Evolutionary conservation across 2,888 invertebrate genomes (phyloP), one percentile per base, ranked within the genome.

Genomic region (Malthinus flaveolus): DNA sequence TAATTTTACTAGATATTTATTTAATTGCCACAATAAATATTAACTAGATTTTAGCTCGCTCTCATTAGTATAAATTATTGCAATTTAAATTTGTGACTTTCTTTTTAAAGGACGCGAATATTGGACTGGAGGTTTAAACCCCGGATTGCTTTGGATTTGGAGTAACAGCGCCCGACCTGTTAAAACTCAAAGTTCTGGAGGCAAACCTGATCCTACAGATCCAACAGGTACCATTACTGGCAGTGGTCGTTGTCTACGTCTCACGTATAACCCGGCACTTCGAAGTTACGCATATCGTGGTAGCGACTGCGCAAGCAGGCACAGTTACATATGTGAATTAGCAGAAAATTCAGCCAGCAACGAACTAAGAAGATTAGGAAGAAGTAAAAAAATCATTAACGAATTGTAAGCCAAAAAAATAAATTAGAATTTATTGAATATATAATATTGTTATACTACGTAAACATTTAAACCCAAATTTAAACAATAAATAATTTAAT

Each of bases 71-170:
- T 33, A 11, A 13, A 57, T 34, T n/a, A 44, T 61, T 32, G 51
- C 13, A 52, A 33, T 42, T 47, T 66, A 49, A 10, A 39, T 11
- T 45, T 33, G 10, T 32, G 32, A 6, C 36, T 10, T 15, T 48
- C 8, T 31, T 46, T 37, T 65, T 65, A 37, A 79, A 83, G 90
- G 87, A 6, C 84, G 83, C 64, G 89, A 89, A 71, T 91, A 86
- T 76, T 93, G 93, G 93, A 87, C 91, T 9, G 92, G 91, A 32
- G 93, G 91, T 0, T 80, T 93, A 56, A 93, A 93, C 80, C 93
- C 93, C 0, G 93, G 93, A 1, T 80, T 93, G 9, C 80, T 93
- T 49, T 93, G 93, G 93, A 92, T 93, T 73, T 93, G 93, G 93
- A 86, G 91, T 9, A 88, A 88, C 73, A 90, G 89, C 32, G 93